A percentile compares a stretch with the other conserved stretches of the same genome.
These are phyloP conservation scores for Eretmochelys imbricata DNA, from an alignment of 2,113 vertebrate species.

Conservation along the genomic window DNA sequence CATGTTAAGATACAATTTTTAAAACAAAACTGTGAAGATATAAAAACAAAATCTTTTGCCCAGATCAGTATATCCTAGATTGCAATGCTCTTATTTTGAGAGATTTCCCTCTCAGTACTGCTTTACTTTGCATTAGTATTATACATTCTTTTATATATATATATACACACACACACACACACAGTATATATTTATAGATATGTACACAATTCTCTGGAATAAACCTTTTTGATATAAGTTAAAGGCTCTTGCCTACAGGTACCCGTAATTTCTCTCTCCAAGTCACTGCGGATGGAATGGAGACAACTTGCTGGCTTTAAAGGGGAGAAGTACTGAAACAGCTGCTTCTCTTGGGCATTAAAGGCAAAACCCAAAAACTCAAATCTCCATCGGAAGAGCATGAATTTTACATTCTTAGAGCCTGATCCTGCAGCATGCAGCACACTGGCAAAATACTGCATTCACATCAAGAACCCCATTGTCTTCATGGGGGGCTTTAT, in stretches of 20 bases:
- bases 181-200: slow-evolving; percentile 85
- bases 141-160: slow-evolving; percentile 73
- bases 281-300: slow-evolving; percentile 77
- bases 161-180: slow-evolving; percentile 69
- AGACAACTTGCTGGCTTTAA: not conserved
- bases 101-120: slow-evolving; percentile 78
- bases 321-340: not conserved
- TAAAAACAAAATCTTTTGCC: slow-evolving; percentile 75
- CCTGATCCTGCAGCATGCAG: not conserved
- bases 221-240: slow-evolving; percentile 84
- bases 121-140: slow-evolving; percentile 81
- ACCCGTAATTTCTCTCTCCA: slow-evolving; percentile 80
- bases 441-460: not conserved
- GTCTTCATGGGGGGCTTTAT: not conserved
- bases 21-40: slow-evolving; percentile 84
- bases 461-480: not conserved
- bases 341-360: not conserved
- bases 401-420: not conserved
- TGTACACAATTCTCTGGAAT: slow-evolving; percentile 87
- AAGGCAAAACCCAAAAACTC: not conserved
- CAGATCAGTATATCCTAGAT: slow-evolving; percentile 88
- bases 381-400: not conserved
- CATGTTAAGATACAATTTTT: slow-evolving; percentile 91
- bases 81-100: slow-evolving; percentile 78
- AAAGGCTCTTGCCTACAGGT: slow-evolving; percentile 80